A percentile compares a stretch with the other conserved stretches of the same genome.
These are phyloP conservation scores for Hyles euphorbiae DNA, from an alignment of 1,140 invertebrate genomes.

Conservation along the genomic window DNA sequence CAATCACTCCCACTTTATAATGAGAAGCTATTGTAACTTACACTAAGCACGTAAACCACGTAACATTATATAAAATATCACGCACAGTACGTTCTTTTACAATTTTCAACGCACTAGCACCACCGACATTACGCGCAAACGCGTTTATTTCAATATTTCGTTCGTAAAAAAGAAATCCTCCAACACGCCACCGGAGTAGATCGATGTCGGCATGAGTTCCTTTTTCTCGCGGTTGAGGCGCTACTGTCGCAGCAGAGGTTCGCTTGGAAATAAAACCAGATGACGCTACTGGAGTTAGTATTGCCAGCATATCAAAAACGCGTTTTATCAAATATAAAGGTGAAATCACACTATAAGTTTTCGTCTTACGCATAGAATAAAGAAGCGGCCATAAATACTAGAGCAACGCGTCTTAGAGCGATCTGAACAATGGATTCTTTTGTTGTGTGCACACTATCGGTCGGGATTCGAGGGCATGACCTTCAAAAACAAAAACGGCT, in stretches of 20 bases:
- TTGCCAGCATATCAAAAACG: background rate
- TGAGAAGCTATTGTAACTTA: conserved; percentile 44
- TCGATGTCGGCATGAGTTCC: conserved; percentile 64
- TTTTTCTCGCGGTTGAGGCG: conserved; percentile 46
- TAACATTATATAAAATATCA: conserved; percentile 57
- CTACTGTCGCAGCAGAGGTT: conserved; percentile 26
- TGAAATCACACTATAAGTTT: too few species aligned
- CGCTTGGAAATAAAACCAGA: too few species aligned
- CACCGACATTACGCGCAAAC: conserved; percentile 57
- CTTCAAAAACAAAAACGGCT: too few species aligned
- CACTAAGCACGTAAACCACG: conserved; percentile 62
- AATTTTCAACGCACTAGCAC: conserved; percentile 64
- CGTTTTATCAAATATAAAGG: too few species aligned
- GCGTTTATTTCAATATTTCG: conserved; percentile 49
- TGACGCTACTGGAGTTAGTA: background rate
- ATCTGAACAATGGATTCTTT: too few species aligned
- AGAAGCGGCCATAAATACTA: too few species aligned
- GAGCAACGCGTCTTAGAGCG: too few species aligned
- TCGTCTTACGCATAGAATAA: too few species aligned
- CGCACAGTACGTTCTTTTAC: conserved; percentile 48
- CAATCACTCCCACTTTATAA: conserved; percentile 27
- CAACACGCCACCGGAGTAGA: conserved; percentile 53
- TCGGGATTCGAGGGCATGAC: too few species aligned
- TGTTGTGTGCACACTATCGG: too few species aligned
- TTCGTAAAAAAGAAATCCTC: conserved; percentile 47